A percentile compares a stretch with the other conserved stretches of the same genome.
Conservation (phyloP, 1,140 invertebrate species). For the Macrobrachium nipponense region DNA sequence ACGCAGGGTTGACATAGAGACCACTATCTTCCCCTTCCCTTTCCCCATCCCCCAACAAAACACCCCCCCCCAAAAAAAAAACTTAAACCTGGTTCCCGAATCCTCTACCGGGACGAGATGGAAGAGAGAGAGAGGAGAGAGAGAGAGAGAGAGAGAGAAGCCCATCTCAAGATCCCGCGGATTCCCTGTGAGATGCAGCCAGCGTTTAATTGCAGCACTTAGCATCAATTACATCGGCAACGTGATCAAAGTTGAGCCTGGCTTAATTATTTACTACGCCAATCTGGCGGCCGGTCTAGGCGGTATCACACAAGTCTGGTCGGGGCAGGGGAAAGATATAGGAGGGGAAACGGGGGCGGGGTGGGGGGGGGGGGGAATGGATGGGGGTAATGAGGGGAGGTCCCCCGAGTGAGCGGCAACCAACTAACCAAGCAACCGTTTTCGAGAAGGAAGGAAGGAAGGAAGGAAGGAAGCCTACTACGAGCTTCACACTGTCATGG, state of each 20-base stretch:
- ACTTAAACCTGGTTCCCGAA: background rate
- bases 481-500: too few relatives aligned
- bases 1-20: background rate
- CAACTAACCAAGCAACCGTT: too few relatives aligned
- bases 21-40: background rate
- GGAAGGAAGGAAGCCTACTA: background rate
- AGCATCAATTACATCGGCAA: constrained; percentile 59
- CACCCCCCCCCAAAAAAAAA: background rate
- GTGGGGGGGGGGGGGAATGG: background rate
- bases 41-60: background rate
- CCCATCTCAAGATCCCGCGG: constrained; percentile 51
- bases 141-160: too few relatives aligned
- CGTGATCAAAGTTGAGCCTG: constrained; percentile 55
- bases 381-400: background rate
- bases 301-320: background rate
- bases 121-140: constrained; percentile 29
- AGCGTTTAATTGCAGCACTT: constrained; percentile 60
- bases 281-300: constrained; percentile 41
- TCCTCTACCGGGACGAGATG: constrained; percentile 21
- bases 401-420: too few relatives aligned
- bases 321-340: background rate
- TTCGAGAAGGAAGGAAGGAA: background rate
- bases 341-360: background rate
- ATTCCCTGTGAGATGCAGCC: constrained; percentile 57
- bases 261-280: constrained; percentile 58